These are phyloP conservation scores for Ichneumoninae sp. DNA, from an alignment of 2,888 invertebrate genomes.

Conservation along the genomic window DNA sequence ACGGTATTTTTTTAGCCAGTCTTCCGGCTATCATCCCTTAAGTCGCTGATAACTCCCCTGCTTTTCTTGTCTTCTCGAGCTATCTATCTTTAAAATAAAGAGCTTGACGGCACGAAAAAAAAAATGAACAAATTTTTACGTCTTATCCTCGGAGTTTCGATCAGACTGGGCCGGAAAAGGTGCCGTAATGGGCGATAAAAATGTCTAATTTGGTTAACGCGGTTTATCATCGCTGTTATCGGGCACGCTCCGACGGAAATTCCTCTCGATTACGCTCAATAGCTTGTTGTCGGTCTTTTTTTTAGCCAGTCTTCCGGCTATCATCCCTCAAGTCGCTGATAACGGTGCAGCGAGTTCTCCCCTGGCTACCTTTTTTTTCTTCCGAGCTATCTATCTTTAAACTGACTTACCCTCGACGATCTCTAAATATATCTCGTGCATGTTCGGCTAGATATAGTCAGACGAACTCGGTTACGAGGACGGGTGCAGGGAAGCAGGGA, in stretches of 20 bases:
- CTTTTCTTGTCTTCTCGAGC: conserved; percentile 38
- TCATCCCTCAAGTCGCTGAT: conserved; percentile 33
- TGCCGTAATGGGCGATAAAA: too few species aligned
- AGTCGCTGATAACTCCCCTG: conserved; percentile 20
- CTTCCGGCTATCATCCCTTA: conserved; percentile 30
- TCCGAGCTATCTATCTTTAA: conserved; percentile 17
- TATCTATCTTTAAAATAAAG: conserved; percentile 15
- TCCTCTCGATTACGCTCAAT: neutral
- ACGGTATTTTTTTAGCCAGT: neutral
- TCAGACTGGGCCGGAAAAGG: too few species aligned
- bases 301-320: conserved; percentile 24
- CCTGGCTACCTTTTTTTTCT: conserved; percentile 36
- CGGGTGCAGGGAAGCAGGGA: neutral
- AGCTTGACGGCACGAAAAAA: too few species aligned
- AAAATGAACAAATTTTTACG: too few species aligned
- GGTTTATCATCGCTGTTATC: conserved; percentile 9
- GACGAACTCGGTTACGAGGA: conserved; percentile 20
- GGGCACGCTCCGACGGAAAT: neutral
- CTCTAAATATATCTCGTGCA: conserved; percentile 64
- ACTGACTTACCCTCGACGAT: conserved; percentile 51
- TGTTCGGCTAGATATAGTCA: conserved; percentile 55
- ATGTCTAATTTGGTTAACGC: too few species aligned
- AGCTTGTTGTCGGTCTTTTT: too few species aligned
- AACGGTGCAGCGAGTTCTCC: conserved; percentile 23
- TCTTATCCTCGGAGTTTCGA: too few species aligned